A percentile compares a stretch with the other conserved stretches of the same genome.
These are phyloP conservation scores for Ooceraea biroi DNA, from an alignment of 1,140 invertebrate species.

Conservation along the genomic window DNA sequence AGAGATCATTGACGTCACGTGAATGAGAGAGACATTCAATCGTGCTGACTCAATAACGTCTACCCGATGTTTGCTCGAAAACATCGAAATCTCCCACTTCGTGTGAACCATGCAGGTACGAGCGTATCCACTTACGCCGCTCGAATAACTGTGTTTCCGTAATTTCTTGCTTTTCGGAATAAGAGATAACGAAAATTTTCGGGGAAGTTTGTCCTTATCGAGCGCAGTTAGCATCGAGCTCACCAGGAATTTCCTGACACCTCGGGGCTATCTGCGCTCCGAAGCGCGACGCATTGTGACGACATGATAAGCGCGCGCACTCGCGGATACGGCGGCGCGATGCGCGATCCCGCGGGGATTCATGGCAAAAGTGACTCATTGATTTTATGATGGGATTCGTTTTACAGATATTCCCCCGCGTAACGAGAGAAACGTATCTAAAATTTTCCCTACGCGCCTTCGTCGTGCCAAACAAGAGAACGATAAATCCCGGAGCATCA, in stretches of 20 bases:
- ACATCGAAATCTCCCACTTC: constrained; percentile 27
- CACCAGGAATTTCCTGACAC: neutral
- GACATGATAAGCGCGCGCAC: neutral
- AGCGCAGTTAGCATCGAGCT: neutral
- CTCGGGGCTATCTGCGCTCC: neutral
- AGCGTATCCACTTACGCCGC: neutral
- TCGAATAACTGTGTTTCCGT: constrained; percentile 34
- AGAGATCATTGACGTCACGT: constrained; percentile 40
- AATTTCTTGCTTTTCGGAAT: constrained; percentile 55
- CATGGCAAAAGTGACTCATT: no score
- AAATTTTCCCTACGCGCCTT: neutral
- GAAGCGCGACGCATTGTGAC: neutral
- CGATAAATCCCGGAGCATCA: neutral
- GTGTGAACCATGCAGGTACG: constrained; percentile 12
- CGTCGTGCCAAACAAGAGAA: neutral
- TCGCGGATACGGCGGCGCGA: neutral
- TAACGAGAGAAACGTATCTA: neutral
- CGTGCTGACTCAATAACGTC: constrained; percentile 36
- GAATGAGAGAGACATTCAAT: constrained; percentile 48
- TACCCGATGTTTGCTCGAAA: constrained; percentile 4
- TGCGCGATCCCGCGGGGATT: neutral
- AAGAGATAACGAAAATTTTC: constrained; percentile 54
- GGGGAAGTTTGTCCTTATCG: constrained; percentile 53
- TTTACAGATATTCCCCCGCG: neutral
- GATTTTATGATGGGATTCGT: neutral